Base-by-base conservation (phyloP, 1,140 invertebrate species). In the Zaprionus taronus region DNA sequence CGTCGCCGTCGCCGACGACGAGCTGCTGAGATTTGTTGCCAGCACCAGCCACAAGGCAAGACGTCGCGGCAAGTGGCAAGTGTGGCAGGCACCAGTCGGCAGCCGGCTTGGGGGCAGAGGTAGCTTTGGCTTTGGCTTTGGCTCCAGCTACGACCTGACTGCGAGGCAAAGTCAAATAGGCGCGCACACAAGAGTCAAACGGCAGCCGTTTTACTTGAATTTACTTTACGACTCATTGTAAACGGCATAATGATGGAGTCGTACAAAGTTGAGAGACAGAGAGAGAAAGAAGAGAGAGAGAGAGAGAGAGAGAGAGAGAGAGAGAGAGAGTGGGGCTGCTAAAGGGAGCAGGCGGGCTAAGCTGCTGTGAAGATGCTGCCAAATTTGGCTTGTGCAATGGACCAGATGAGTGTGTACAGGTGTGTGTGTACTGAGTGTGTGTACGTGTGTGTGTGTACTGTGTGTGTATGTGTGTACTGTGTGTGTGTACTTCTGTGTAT, bases 201-300 rank as follows among this genome's bases (percentile, higher is more conserved):
- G 80, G 70, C 70, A 68, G 78, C 60, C 72, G 79, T 67, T 80
- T 74, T 53, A 55, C 65, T 83, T 89, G 72, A 79, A 72, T 87
- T 84, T 72, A 77, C 69, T 76, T 84, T 89, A 87, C 83, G 83
- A 86, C 72, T 85, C 83, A 82, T 71, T 87, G 82, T 79, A 76
- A 81, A 65, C 77, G 72, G 72, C 77, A 76, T 79, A 63, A 81
- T 76, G 77, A 75, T 81, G 67, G 53, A 79, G 77, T 68, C 66
- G 24, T 14, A 51, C 47, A 51, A 47, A 38, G 34, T 17, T 15
- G 65, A 44, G 7, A 9, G 41, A 47, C 12, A 17, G 20, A 24
- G 28, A 22, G 5, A 6, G 15, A 7, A 0, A 24, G 22, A 49
- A 14, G 20, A 22, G 4, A 24, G 64, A 9, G 41, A 47, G 15